Conservation (phyloP, 2,797 vertebrate species). For the Ctenosaura bakeri region DNA sequence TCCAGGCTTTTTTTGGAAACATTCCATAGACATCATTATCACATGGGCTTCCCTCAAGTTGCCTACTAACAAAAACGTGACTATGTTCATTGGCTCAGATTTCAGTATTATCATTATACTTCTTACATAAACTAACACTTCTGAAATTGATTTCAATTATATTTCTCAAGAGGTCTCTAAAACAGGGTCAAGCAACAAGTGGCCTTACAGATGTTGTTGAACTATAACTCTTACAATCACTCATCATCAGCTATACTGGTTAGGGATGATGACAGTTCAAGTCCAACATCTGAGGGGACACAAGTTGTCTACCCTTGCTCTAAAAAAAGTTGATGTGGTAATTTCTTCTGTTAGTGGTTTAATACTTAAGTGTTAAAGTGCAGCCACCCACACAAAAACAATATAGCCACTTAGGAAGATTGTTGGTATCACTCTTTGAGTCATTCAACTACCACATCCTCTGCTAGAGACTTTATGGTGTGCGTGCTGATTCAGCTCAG, state of each 20-base stretch:
- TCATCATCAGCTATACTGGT: background rate
- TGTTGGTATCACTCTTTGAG: background rate
- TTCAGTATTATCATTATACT: background rate
- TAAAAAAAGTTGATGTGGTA: background rate
- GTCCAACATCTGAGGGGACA: background rate
- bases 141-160: background rate
- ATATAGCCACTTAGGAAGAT: background rate
- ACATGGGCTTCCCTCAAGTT: background rate
- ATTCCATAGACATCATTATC: background rate
- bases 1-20: background rate
- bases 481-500: background rate
- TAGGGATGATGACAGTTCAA: background rate
- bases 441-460: background rate
- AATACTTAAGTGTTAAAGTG: background rate
- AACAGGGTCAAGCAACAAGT: background rate
- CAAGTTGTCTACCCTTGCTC: background rate
- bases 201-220: background rate
- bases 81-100: too few species aligned
- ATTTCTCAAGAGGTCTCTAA: background rate
- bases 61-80: background rate
- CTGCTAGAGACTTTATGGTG: background rate
- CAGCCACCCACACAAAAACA: background rate
- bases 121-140: background rate
- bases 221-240: background rate
- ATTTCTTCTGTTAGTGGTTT: background rate